Conservation (phyloP, 2,797 vertebrate species). For the Sparus aurata region DNA sequence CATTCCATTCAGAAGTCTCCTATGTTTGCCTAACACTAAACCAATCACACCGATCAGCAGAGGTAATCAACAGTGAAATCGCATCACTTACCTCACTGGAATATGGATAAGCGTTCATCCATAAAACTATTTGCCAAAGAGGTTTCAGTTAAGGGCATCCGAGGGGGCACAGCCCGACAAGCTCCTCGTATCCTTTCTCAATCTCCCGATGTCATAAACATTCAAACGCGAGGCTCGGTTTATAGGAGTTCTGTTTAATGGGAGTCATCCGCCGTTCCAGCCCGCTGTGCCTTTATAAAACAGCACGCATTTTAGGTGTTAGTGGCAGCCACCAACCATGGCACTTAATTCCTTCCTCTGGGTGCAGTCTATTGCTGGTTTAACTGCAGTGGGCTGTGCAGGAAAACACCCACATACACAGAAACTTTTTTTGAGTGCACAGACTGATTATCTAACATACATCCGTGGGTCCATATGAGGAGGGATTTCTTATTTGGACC, state of each 20-base stretch:
- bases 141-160: slow-evolving; percentile 73
- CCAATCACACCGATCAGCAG: slow-evolving; percentile 80
- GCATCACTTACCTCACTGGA: slow-evolving; percentile 75
- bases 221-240: slow-evolving; percentile 54
- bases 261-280: slow-evolving; percentile 45
- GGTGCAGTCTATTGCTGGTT: slow-evolving; percentile 46
- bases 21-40: slow-evolving; percentile 83
- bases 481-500: slow-evolving; percentile 14
- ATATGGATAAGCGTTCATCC: slow-evolving; percentile 83
- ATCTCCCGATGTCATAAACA: slow-evolving; percentile 63
- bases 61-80: slow-evolving; percentile 86
- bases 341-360: slow-evolving; percentile 57
- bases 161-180: slow-evolving; percentile 59
- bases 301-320: slow-evolving; percentile 57
- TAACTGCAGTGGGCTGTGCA: slow-evolving; percentile 35
- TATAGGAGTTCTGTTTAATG: slow-evolving; percentile 64
- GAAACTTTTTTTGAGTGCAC: slow-evolving; percentile 42
- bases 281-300: slow-evolving; percentile 64
- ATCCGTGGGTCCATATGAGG: slow-evolving; percentile 36
- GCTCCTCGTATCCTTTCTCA: slow-evolving; percentile 40
- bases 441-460: slow-evolving; percentile 30
- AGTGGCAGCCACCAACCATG: slow-evolving; percentile 42
- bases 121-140: slow-evolving; percentile 80
- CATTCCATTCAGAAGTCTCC: slow-evolving; percentile 70
- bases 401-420: slow-evolving; percentile 41